Percentiles rank a stretch among this genome's conserved stretches.
These are phyloP conservation scores for Eulacestoma nigropectus DNA, from an alignment of 2,113 vertebrate genomes.

Conservation along the genomic window DNA sequence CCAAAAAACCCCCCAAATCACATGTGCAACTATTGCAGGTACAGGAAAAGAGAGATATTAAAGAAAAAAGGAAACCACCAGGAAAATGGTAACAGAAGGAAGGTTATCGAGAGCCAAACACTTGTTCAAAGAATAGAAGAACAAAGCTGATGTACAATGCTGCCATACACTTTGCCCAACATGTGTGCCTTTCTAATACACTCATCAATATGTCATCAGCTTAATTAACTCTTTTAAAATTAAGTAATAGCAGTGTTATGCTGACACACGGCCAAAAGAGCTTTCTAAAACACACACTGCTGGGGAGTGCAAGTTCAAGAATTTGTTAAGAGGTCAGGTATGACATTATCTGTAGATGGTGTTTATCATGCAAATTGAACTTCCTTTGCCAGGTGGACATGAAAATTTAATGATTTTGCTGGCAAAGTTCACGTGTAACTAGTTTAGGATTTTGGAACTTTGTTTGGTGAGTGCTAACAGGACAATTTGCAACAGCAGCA, in stretches of 20 bases:
- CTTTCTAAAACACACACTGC: background rate
- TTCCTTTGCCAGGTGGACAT: background rate
- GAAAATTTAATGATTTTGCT: background rate
- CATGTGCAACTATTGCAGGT: rapidly evolving
- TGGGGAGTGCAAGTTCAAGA: background rate
- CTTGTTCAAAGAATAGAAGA: background rate
- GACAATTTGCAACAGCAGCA: background rate
- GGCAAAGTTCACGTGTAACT: background rate
- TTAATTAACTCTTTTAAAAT: background rate
- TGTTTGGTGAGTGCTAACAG: background rate
- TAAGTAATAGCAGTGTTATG: background rate
- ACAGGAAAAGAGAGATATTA: background rate
- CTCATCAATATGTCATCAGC: background rate
- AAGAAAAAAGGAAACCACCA: background rate
- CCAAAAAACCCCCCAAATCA: background rate
- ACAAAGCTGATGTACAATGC: background rate
- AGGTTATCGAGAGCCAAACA: background rate
- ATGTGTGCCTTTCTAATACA: background rate
- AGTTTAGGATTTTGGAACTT: background rate
- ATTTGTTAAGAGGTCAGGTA: background rate
- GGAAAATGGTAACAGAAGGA: background rate
- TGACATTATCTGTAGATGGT: background rate
- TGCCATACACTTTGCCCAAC: background rate
- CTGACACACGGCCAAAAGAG: background rate
- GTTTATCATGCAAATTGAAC: background rate